Evolutionary conservation across 2,888 invertebrate genomes (phyloP), one percentile per base, ranked within the genome.

Genomic region (Clistopyga incitator): DNA sequence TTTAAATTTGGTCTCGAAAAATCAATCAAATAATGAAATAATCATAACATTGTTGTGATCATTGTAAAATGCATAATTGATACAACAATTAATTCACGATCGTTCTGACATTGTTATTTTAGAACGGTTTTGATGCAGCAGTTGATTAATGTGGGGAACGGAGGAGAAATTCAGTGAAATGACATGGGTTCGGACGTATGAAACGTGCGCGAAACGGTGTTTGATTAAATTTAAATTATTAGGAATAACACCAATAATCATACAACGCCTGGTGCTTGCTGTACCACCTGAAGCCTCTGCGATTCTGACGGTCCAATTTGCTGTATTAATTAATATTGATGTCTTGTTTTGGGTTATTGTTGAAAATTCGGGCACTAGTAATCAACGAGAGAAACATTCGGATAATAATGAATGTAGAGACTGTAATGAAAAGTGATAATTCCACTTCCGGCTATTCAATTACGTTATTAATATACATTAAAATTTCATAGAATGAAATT

Each of bases 181-280:
- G 45, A 13, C 4, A 15, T 13, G 45, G 15, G 45, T 50, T 50
- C 6, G 15, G 47, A 18, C 3, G n/a, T n/a, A 50, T 3, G 18
- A 1, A 50, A 4, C 47, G 50, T 50, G 18, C 50, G 13, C 42
- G n/a, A n/a, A 13, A 15, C 65, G 8, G 45, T 8, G 59, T 52
- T 76, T 70, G 25, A 81, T 70, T 64, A 52, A 75, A 75, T 74
- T 82, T 74, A 68, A 74, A 70, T 82, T 78, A 29, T 54, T 45
- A 29, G 29, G 38, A 70, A 56, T 75, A 42, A 82, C 50, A 47
- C n/a, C 50, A 65, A 65, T 18, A 74, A 78, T 78, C 11, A 38
- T 68, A 65, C 15, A 52, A 23, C 47, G 23, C 18, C 11, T 18
- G 23, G 59, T 38, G 56, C 10, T 38, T 23, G 8, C 20, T n/a